phyloP scores from a whole-genome alignment of 2,888 invertebrate genomes.

The Mesorhabditis belari region DNA sequence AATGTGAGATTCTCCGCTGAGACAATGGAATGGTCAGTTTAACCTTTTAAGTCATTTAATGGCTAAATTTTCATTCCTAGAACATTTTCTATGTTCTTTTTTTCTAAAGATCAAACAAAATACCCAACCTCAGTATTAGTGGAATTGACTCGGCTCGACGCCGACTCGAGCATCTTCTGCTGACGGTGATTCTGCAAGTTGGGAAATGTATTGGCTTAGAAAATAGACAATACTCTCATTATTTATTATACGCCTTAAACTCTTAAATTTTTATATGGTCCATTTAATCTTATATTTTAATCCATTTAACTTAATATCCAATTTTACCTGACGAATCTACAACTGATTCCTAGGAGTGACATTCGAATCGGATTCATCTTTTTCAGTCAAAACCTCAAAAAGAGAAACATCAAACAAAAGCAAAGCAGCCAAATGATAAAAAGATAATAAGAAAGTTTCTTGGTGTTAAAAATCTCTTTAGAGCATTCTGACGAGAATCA shows the following conservation, averaged over 20 bases:
- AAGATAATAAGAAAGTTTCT: not conserved
- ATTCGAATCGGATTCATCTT: not conserved
- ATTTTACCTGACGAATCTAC: not conserved
- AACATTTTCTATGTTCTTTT: no score
- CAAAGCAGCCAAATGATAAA: not conserved
- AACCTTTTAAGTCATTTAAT: slow-evolving; percentile 4
- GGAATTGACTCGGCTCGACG: slow-evolving; percentile 26
- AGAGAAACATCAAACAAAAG: no score
- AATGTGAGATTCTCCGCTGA: not conserved
- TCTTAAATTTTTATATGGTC: no score
- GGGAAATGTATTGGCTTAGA: no score
- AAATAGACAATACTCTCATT: no score
- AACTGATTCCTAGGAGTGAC: not conserved
- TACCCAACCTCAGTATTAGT: slow-evolving; percentile 18
- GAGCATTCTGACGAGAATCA: not conserved
- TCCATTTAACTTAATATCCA: no score
- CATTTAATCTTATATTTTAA: no score
- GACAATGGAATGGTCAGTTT: not conserved
- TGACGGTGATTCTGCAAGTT: slow-evolving; percentile 20
- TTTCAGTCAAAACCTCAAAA: not conserved
- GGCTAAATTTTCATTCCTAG: no score
- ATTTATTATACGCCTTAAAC: no score
- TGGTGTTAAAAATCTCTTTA: not conserved
- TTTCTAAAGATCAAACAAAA: no score
- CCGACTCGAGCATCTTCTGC: slow-evolving; percentile 29